Evolutionary conservation across 1,140 invertebrate genomes (phyloP).

Genomic region (Sipha flava): DNA sequence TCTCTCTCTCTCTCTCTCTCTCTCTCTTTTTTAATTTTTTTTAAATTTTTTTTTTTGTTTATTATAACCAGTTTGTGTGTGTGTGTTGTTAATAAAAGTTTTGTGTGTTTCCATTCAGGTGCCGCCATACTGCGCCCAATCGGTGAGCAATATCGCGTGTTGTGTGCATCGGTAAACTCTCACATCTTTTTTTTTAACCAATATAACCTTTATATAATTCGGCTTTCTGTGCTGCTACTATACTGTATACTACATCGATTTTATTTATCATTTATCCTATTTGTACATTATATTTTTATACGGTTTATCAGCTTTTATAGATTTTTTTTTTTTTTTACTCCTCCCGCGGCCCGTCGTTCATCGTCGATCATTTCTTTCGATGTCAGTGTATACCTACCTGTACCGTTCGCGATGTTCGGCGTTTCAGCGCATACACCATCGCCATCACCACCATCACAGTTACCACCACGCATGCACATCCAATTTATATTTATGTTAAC

Average conservation of each 20-base stretch:
- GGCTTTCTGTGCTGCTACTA: not conserved
- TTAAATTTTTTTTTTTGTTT: not conserved
- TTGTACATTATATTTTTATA: not conserved
- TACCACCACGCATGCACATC: not conserved
- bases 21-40: not conserved
- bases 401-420: not conserved
- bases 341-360: not conserved
- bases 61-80: not conserved
- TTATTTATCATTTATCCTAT: not conserved
- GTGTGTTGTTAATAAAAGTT: conserved; percentile 38
- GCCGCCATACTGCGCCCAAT: conserved; percentile 76
- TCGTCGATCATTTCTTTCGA: not conserved
- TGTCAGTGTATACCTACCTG: too few relatives aligned
- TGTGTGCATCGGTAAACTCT: conserved; percentile 75
- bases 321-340: not conserved
- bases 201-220: not conserved
- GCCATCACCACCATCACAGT: not conserved
- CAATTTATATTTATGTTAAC: not conserved
- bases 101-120: conserved; percentile 56
- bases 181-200: conserved; percentile 18
- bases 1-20: too few relatives aligned
- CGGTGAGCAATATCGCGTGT: conserved; percentile 84
- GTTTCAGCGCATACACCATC: not conserved
- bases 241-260: not conserved
- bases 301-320: not conserved